Evolutionary conservation across 2,113 vertebrate species (phyloP).

Genomic region (Gasterosteus aculeatus): DNA sequence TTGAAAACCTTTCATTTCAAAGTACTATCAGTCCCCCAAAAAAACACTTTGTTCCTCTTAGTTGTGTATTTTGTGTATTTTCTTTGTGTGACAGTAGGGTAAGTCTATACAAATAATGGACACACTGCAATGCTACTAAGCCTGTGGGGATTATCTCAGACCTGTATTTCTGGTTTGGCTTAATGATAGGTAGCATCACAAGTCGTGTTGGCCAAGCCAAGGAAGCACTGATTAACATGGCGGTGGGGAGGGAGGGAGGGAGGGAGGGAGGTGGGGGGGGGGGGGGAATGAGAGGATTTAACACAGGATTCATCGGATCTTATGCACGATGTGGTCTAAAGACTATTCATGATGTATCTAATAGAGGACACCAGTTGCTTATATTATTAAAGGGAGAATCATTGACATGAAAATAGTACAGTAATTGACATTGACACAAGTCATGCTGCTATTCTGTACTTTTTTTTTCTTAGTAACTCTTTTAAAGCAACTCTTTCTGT

Average conservation of each 20-base stretch:
- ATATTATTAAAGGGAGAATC: slow-evolving; percentile 9
- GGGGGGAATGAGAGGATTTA: slow-evolving; percentile 42
- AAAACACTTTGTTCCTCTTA: slow-evolving; percentile 12
- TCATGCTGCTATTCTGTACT: slow-evolving; percentile 35
- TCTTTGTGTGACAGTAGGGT: slow-evolving; percentile 40
- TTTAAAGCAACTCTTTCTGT: slow-evolving; percentile 13
- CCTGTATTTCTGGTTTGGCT: slow-evolving; percentile 76
- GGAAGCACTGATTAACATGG: slow-evolving; percentile 56
- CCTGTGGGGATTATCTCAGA: slow-evolving; percentile 61
- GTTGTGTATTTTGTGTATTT: slow-evolving; percentile 1
- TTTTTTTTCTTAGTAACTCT: background rate
- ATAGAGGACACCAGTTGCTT: slow-evolving; percentile 1
- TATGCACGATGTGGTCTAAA: slow-evolving; percentile 17
- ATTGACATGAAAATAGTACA: background rate
- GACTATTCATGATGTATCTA: slow-evolving; percentile 5
- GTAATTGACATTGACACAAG: slow-evolving; percentile 10
- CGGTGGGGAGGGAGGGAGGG: slow-evolving; percentile 25
- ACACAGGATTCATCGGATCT: slow-evolving; percentile 29
- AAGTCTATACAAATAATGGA: slow-evolving; percentile 54
- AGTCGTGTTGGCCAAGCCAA: slow-evolving; percentile 45
- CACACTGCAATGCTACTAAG: slow-evolving; percentile 47
- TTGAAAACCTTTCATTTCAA: background rate
- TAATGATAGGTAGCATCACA: slow-evolving; percentile 65
- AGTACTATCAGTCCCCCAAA: background rate
- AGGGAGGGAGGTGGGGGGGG: slow-evolving; percentile 29